Evolutionary conservation across 2,113 vertebrate genomes (phyloP).

Genomic region (Dicaeum eximium): DNA sequence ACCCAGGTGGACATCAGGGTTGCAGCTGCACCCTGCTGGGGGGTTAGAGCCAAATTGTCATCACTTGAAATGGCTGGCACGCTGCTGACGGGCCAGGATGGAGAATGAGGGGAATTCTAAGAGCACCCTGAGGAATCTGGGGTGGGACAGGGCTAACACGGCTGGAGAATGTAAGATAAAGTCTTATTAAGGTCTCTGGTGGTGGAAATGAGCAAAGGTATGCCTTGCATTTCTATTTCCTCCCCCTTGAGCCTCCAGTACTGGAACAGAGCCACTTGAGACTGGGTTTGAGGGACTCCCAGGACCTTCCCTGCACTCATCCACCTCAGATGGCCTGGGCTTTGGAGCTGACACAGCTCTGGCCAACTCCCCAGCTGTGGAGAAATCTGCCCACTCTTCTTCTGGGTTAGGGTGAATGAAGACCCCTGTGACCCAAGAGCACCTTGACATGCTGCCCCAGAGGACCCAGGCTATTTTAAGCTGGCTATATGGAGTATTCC

Average conservation of each 20-base stretch:
- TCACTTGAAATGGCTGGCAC: neutral
- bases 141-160: neutral
- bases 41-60: neutral
- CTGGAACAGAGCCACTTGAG: neutral
- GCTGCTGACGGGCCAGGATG: neutral
- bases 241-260: neutral
- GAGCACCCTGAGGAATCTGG: neutral
- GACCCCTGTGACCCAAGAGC: neutral
- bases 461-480: neutral
- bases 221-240: neutral
- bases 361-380: neutral
- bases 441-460: neutral
- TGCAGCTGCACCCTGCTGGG: neutral
- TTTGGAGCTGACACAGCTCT: neutral
- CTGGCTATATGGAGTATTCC: neutral
- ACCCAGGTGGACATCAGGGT: neutral
- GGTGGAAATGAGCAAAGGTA: neutral
- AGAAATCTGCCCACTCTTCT: neutral
- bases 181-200: neutral
- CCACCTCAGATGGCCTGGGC: neutral
- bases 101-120: constrained; percentile 41
- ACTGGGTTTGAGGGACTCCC: neutral
- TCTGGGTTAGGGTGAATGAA: neutral
- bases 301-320: neutral
- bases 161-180: constrained; percentile 1